phyloP scores from a whole-genome alignment of 2,888 invertebrate genomes.

The Leptothorax acervorum region DNA sequence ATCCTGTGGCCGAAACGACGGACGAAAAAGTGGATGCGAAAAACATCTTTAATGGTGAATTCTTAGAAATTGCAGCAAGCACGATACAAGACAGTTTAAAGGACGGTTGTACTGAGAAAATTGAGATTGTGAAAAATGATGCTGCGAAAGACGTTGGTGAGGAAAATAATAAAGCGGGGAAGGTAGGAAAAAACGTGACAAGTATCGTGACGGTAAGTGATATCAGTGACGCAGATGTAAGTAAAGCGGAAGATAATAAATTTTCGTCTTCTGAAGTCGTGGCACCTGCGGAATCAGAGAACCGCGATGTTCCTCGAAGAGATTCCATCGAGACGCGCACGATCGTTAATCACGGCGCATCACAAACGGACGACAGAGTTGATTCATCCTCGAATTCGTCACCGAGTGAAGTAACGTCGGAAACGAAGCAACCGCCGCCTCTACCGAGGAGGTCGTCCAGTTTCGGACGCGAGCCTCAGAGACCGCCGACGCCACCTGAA shows the following conservation, averaged over 20 bases:
- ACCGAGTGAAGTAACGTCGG: constrained; percentile 20
- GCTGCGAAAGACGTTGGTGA: background rate
- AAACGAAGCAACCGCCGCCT: constrained; percentile 15
- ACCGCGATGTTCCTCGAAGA: background rate
- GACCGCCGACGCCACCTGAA: constrained; percentile 71
- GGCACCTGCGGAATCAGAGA: background rate
- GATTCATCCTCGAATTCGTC: background rate
- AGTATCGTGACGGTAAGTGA: background rate
- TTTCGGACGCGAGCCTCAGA: constrained; percentile 65
- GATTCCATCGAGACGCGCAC: background rate
- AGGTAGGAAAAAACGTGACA: background rate
- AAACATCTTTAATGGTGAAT: background rate
- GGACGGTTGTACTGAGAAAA: background rate
- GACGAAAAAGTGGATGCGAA: background rate
- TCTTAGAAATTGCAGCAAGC: background rate
- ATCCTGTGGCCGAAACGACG: background rate
- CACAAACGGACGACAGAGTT: background rate
- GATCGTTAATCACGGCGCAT: background rate
- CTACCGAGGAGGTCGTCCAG: constrained; percentile 73
- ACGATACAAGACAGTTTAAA: background rate
- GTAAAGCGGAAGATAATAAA: background rate
- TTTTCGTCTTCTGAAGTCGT: background rate
- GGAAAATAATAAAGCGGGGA: background rate
- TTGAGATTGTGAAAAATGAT: constrained; percentile 18
- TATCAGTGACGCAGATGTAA: background rate